These are phyloP conservation scores for Chauna torquata DNA, from an alignment of 2,113 vertebrate species.

Conservation along the genomic window DNA sequence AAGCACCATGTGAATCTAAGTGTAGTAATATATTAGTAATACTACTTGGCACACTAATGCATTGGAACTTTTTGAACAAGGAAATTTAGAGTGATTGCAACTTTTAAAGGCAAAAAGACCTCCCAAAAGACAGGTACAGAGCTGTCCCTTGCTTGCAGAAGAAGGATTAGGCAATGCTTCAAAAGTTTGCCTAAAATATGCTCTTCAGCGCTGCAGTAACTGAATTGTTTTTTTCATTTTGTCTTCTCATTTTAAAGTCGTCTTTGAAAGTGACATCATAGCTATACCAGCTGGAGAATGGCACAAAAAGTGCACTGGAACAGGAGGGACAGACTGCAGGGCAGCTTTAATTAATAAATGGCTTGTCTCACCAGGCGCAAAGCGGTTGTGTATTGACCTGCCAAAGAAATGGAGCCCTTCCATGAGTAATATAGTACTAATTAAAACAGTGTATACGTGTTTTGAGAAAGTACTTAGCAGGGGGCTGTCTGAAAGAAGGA, in stretches of 20 bases:
- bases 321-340: constrained; percentile 31
- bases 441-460: neutral
- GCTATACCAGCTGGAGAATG: constrained; percentile 21
- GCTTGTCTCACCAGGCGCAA: neutral
- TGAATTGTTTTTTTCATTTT: neutral
- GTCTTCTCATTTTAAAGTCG: neutral
- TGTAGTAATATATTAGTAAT: neutral
- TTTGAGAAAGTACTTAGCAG: neutral
- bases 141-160: neutral
- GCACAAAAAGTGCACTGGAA: constrained; percentile 26
- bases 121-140: neutral
- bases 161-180: neutral
- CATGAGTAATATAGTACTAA: neutral
- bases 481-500: neutral
- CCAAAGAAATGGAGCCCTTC: neutral
- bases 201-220: neutral
- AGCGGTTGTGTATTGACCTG: neutral
- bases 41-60: neutral
- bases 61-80: neutral
- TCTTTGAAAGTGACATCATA: constrained; percentile 1
- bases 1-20: neutral
- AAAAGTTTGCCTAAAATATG: neutral
- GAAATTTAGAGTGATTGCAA: neutral
- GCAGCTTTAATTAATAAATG: constrained; percentile 48
- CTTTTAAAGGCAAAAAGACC: neutral